phyloP scores from a whole-genome alignment of 2,888 invertebrate species.

The Morpho helenor region DNA sequence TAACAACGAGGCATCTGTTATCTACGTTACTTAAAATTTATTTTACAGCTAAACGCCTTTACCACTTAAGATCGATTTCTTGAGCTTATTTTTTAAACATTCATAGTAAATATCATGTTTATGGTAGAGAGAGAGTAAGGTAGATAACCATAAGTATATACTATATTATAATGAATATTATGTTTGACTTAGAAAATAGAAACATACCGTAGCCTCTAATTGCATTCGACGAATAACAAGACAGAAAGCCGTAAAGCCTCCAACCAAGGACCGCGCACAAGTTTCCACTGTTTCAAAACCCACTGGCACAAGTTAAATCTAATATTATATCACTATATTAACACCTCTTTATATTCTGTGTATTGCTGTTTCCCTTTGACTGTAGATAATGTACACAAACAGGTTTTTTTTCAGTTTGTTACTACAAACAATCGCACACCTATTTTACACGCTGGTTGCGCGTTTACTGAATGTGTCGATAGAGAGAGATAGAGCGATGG shows the following conservation, averaged over 20 bases:
- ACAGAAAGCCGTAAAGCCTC: constrained; percentile 65
- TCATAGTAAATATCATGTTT: background rate
- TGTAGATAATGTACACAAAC: constrained; percentile 35
- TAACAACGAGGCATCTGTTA: too few relatives aligned
- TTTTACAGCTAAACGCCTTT: too few relatives aligned
- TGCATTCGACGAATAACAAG: constrained; percentile 48
- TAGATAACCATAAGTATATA: background rate
- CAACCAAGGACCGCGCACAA: constrained; percentile 63
- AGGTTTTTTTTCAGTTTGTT: constrained; percentile 51
- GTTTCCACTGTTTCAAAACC: constrained; percentile 60
- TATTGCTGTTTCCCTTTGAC: constrained; percentile 12
- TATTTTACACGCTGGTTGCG: constrained; percentile 57
- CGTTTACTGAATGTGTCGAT: constrained; percentile 63
- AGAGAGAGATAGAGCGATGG: constrained; percentile 61
- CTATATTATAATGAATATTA: background rate
- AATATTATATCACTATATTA: constrained; percentile 32
- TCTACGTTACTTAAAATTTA: too few relatives aligned
- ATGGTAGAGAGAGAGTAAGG: too few relatives aligned
- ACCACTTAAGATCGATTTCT: too few relatives aligned
- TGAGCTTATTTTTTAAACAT: too few relatives aligned
- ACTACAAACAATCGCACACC: constrained; percentile 56
- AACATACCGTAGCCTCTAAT: constrained; percentile 38
- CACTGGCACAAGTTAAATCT: constrained; percentile 37
- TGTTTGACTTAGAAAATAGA: constrained; percentile 8
- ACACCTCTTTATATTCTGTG: constrained; percentile 17